phyloP scores from a whole-genome alignment of 2,888 invertebrate species.

The Clistopyga incitator region DNA sequence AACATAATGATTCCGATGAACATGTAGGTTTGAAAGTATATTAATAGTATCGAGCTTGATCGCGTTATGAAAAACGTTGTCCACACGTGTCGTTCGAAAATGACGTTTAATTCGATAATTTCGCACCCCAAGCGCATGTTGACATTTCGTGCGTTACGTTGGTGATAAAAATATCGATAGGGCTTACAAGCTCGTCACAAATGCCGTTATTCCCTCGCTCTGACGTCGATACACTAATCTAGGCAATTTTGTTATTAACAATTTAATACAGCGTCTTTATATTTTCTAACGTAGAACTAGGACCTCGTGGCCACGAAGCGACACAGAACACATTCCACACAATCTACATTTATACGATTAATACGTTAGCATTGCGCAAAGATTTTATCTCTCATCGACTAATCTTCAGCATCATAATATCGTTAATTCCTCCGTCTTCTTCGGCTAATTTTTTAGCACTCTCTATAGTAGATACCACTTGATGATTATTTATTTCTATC shows the following conservation, averaged over 20 bases:
- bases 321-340: constrained; percentile 32
- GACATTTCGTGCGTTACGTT: constrained; percentile 18
- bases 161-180: constrained; percentile 1
- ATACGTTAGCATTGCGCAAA: neutral
- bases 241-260: constrained; percentile 32
- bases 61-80: neutral
- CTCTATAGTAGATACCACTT: neutral
- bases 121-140: neutral
- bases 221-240: constrained; percentile 30
- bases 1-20: neutral
- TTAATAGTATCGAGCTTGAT: constrained; percentile 24
- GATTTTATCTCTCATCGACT: neutral
- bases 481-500: neutral
- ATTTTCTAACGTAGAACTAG: constrained; percentile 33
- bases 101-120: neutral
- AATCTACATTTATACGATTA: constrained; percentile 51
- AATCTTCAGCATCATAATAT: neutral
- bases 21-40: neutral
- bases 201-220: constrained; percentile 3
- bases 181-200: neutral
- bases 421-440: neutral
- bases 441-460: neutral
- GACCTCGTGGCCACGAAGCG: constrained; percentile 21
- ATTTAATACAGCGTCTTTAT: constrained; percentile 19
- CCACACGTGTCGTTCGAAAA: neutral